Base-by-base conservation (phyloP, 2,888 invertebrate species). In the Labia minor region DNA sequence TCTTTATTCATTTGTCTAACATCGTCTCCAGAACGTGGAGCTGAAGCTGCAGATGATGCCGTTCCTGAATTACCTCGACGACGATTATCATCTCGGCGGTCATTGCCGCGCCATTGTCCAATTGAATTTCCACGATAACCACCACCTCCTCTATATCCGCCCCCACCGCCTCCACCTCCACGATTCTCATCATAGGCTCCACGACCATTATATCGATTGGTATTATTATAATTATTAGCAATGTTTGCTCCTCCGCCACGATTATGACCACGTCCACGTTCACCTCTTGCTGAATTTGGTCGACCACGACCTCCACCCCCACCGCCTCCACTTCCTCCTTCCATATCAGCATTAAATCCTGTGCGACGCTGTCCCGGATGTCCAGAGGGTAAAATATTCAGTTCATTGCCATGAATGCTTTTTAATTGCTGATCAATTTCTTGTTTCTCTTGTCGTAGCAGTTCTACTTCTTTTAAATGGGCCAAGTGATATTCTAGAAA, bases 381-480 rank as follows among this genome's bases (percentile, higher is more conserved):
- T 74, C 87, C 83, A 75, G 82, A 86, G 75, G 86, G 87, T 82
- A 86, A 86, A 67, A 86, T 85, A 69, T 86, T 85, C 78, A 86
- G 80, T 69, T 82, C 82, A 63, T 85, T 82, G 69, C 87, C 87
- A 74, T 87, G 86, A 74, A 86, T 85, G 76, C 82, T 89, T 75
- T 93, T 86, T 77, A 97, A 81, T 81, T 97, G 94, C 80, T 93
- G 93, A 81, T 96, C 95, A 72, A 97, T 95, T 82, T 95, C 95
- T 77, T 88, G 79, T 82, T 96, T 96, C 79, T 95, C 94, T 78
- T 92, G 91, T 70, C 96, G 86, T 74, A 97, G 82, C 79, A 92
- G 90, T 79, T 97, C 97, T 72, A 97, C 95, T 82, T 97, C 96
- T 94, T 92, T 92, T 74, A 98, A 85, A 78, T 97, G 96, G 74